phyloP scores from a whole-genome alignment of 2,888 invertebrate genomes.

The Bibio marci region DNA sequence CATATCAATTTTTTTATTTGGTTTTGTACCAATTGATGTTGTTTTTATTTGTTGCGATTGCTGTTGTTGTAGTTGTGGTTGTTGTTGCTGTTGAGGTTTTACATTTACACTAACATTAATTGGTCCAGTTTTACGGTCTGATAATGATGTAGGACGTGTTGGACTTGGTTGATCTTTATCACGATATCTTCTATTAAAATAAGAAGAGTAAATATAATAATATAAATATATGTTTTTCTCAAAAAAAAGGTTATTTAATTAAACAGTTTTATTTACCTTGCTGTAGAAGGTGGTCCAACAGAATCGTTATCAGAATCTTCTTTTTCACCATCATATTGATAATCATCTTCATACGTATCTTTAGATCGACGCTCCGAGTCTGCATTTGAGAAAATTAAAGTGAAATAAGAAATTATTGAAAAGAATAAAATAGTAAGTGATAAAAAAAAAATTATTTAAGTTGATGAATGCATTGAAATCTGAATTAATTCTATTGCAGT shows the following conservation, averaged over 20 bases:
- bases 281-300: slow-evolving; percentile 27
- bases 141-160: slow-evolving; percentile 18
- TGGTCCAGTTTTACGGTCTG: not conserved
- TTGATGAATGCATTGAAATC: too few relatives aligned
- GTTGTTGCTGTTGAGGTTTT: slow-evolving; percentile 13
- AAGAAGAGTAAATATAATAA: not conserved
- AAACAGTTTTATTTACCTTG: slow-evolving; percentile 15
- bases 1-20: slow-evolving; percentile 38
- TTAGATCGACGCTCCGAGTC: slow-evolving; percentile 22
- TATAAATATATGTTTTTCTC: not conserved
- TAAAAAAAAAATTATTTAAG: too few relatives aligned
- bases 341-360: slow-evolving; percentile 33
- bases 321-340: slow-evolving; percentile 41
- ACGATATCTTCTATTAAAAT: slow-evolving; percentile 21
- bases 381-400: slow-evolving; percentile 9
- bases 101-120: slow-evolving; percentile 3
- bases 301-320: slow-evolving; percentile 52
- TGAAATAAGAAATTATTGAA: not conserved
- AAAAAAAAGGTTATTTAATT: not conserved
- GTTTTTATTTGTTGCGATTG: slow-evolving; percentile 23
- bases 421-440: too few relatives aligned
- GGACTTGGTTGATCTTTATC: slow-evolving; percentile 28
- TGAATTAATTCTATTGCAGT: too few relatives aligned
- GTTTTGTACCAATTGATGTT: slow-evolving; percentile 23
- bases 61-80: slow-evolving; percentile 33